Conservation (phyloP, 37 sponge, comb jelly and placozoan species). For the Eunapius fragilis region DNA sequence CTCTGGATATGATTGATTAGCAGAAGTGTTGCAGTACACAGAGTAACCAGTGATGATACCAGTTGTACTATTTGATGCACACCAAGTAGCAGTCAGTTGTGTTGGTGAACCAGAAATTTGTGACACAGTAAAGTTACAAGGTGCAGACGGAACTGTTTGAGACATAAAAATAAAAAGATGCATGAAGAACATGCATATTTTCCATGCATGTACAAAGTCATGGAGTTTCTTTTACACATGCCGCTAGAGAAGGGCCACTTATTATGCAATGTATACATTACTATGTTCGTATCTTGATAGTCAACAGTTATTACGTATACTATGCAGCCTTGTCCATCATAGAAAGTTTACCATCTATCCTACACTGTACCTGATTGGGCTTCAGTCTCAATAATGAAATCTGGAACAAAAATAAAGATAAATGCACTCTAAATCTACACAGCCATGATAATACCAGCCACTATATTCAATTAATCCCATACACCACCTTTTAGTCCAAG, state of each 20-base stretch:
- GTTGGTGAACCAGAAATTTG: not conserved
- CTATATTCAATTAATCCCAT: too few species aligned
- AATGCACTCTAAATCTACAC: not conserved
- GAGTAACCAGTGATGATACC: conserved; percentile 27
- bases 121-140: conserved; percentile 6
- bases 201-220: not conserved
- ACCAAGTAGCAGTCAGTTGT: conserved; percentile 17
- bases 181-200: not conserved
- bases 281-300: too few species aligned
- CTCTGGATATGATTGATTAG: conserved; percentile 6
- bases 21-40: conserved; percentile 4
- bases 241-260: not conserved
- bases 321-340: too few species aligned
- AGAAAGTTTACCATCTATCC: too few species aligned
- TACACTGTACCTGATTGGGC: not conserved
- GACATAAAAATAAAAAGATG: too few species aligned
- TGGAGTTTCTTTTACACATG: not conserved
- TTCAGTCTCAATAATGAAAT: not conserved
- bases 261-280: too few species aligned
- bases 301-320: not conserved
- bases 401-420: not conserved
- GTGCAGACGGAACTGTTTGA: conserved; percentile 22
- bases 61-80: not conserved
- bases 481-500: too few species aligned
- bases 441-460: too few species aligned